Evolutionary conservation across 2,113 vertebrate genomes (phyloP), one percentile per base, ranked within the genome.

Genomic region (Plotosus lineatus): DNA sequence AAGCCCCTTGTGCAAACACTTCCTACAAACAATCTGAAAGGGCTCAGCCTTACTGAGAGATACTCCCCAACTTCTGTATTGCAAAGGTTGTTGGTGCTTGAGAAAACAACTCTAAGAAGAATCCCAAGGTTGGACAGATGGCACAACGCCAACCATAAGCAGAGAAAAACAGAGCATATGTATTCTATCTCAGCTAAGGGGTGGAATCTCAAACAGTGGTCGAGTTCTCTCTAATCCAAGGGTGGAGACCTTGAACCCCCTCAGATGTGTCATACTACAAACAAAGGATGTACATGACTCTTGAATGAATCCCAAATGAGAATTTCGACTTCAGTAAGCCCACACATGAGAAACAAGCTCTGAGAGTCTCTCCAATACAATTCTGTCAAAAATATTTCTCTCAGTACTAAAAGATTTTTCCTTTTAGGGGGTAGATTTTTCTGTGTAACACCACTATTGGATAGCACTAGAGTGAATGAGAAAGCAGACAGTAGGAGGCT

Each of bases 21-120:
- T 88, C 84, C 86, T 80, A 79, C 61, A 86, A 86, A 82, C 65
- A 42, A 60, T 75, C 48, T 82, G 71, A 86, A 85, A 76, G 84
- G 23, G 77, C 46, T 77, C 31, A 66, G 53, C 19, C 21, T 31
- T 80, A 61, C 23, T 63, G 28, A 71, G 36, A 80, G 69, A 78
- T 55, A 76, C 75, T 80, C 65, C 75, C 78, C 83, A 36, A 68
- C 53, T 73, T 72, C 6, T 42, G 40, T 74, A 53, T 75, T 73
- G 58, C 55, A 84, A 40, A 80, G 78, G 79, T 56, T 80, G 79
- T 61, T 23, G 42, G 21, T 71, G 82, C 56, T 84, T 85, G 84
- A 74, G 84, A 87, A 86, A 75, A 48, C 42, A 76, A 75, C 56
- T 28, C 65, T 77, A 42, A 61, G 10, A 19, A 81, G 68, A 83